phyloP scores from a whole-genome alignment of 2,797 vertebrate genomes.

The Squalus acanthias region DNA sequence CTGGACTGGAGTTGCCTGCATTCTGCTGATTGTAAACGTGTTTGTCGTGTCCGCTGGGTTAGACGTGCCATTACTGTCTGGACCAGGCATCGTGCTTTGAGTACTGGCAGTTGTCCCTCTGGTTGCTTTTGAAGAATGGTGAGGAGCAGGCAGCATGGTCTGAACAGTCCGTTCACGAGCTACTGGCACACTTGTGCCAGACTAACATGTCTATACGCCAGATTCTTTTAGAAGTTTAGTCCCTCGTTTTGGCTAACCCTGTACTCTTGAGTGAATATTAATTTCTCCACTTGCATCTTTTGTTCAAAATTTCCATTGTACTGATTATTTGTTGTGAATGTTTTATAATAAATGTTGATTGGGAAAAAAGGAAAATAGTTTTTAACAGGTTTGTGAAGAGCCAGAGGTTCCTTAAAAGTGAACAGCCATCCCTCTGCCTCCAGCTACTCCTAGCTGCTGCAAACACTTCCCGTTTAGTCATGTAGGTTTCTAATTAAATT shows the following conservation, averaged over 20 bases:
- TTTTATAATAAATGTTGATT: not conserved
- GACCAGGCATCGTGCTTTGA: slow-evolving; percentile 13
- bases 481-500: slow-evolving; percentile 25
- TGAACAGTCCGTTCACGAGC: not conserved
- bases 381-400: not conserved
- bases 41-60: not conserved
- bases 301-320: not conserved
- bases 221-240: not conserved
- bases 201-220: not conserved
- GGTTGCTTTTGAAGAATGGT: not conserved
- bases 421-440: not conserved
- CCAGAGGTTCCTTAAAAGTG: not conserved
- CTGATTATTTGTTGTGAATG: not conserved
- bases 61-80: not conserved
- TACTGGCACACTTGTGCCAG: slow-evolving; percentile 2
- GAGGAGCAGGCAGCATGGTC: slow-evolving; percentile 24
- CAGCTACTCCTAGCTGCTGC: slow-evolving; percentile 2
- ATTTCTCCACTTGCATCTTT: not conserved
- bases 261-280: not conserved
- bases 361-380: not conserved
- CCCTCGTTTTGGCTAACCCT: not conserved
- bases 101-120: slow-evolving; percentile 14
- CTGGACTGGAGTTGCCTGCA: not conserved
- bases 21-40: slow-evolving; percentile 24
- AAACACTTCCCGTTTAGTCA: not conserved